phyloP scores from a whole-genome alignment of 2,888 invertebrate genomes.

The Ormyrus labotus region DNA sequence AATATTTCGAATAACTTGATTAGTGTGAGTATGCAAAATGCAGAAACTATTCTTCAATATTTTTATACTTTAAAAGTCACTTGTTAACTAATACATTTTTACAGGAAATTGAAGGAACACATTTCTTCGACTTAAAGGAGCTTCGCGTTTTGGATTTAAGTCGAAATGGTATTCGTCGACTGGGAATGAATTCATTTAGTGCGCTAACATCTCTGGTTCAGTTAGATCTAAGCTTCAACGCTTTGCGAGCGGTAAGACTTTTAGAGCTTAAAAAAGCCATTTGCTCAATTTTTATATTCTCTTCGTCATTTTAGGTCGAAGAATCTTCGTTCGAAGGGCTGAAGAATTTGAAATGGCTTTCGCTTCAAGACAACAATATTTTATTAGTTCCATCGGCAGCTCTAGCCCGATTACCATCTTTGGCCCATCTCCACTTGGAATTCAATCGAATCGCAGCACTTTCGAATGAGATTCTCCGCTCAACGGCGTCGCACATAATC shows the following conservation, averaged over 20 bases:
- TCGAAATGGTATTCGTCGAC: conserved; percentile 88
- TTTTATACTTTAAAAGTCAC: too few species aligned
- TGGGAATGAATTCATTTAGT: conserved; percentile 89
- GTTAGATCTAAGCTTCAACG: conserved; percentile 90
- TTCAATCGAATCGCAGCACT: conserved; percentile 92
- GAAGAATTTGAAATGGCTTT: conserved; percentile 84
- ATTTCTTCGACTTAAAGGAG: conserved; percentile 82
- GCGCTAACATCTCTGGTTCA: conserved; percentile 84
- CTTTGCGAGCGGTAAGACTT: conserved; percentile 86
- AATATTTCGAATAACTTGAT: conserved; percentile 92
- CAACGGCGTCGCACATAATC: conserved; percentile 83
- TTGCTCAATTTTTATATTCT: background rate
- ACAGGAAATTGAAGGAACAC: conserved; percentile 86
- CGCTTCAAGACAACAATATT: conserved; percentile 92
- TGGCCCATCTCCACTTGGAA: conserved; percentile 86
- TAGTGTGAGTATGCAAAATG: conserved; percentile 78
- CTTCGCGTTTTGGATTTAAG: conserved; percentile 89
- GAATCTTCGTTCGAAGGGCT: conserved; percentile 92
- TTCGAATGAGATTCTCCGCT: conserved; percentile 86
- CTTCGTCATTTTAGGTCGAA: conserved; percentile 81
- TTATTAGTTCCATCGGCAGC: conserved; percentile 90
- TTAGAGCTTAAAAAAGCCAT: background rate
- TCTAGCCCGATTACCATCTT: conserved; percentile 85
- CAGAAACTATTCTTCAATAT: too few species aligned
- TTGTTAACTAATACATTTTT: conserved; percentile 4